Evolutionary conservation across 2,888 invertebrate genomes (phyloP), one percentile per base, ranked within the genome.

Genomic region (Drosophila lutescens): DNA sequence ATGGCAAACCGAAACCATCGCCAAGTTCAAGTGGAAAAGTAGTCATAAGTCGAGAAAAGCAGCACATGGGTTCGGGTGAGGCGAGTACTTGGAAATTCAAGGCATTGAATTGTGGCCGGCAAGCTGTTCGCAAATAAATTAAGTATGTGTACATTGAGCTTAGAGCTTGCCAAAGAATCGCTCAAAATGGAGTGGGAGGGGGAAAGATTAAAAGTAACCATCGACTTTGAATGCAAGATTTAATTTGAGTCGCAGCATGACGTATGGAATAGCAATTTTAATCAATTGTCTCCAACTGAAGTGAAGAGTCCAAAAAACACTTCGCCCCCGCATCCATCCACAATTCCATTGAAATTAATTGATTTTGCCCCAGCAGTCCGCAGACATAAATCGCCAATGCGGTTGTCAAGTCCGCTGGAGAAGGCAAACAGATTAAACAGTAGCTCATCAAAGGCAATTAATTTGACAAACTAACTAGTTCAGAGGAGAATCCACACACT

Each of bases 1-100:
- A 51, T 36, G 44, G 44, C 26, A 69, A 74, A 53, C 61, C 46
- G 51, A 60, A 77, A 68, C 62, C 36, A 54, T 74, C 66, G 79
- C 57, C 79, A 81, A 85, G 88, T 82, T 82, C 70, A 82, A 82
- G 86, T 73, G 49, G 66, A 70, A 82, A 79, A 85, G 77, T 79
- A 66, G 67, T 49, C 65, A 72, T 70, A 87, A 84, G 87, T 84
- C 66, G 69, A 50, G 47, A 34, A 12, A 1, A 32, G 44, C 44
- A 23, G 67, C 23, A 49, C 46, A 71, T 70, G 71, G 34, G 32
- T 46, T 44, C 20, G 71, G 38, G 13, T 32, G 32, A 9, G 32
- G 32, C 32, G 10, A 49, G 49, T 32, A 51, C 49, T 55, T 40
- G 34, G 56, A 54, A 68, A 51, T 36, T 20, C 50, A 41, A 50